phyloP scores from a whole-genome alignment of 2,888 invertebrate species.

The Lordiphosa andalusiaca region DNA sequence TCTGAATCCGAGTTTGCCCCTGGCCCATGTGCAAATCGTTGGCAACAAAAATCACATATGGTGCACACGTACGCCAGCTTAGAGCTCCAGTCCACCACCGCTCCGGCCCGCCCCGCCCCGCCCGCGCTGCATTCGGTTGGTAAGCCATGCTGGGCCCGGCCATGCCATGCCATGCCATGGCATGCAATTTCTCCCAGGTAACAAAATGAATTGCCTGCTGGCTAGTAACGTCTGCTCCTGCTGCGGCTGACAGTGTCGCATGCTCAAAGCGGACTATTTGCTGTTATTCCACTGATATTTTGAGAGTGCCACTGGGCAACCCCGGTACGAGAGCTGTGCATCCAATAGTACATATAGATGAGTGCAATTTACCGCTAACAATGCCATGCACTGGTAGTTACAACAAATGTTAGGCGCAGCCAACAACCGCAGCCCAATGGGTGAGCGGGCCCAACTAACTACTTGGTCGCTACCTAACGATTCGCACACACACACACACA shows the following conservation, averaged over 20 bases:
- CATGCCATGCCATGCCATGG: conserved; percentile 53
- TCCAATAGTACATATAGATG: conserved; percentile 61
- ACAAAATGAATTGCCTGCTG: conserved; percentile 69
- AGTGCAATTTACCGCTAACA: conserved; percentile 75
- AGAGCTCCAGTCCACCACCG: conserved; percentile 29
- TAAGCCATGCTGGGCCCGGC: conserved; percentile 38
- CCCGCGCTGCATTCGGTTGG: conserved; percentile 37
- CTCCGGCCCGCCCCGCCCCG: not conserved
- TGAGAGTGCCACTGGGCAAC: conserved; percentile 48
- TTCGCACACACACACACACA: conserved; percentile 38
- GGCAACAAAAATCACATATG: conserved; percentile 71
- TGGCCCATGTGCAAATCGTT: conserved; percentile 62
- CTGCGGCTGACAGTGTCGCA: conserved; percentile 71
- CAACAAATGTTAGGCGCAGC: conserved; percentile 71
- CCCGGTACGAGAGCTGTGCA: conserved; percentile 23
- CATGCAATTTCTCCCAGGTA: conserved; percentile 68
- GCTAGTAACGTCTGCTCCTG: conserved; percentile 34
- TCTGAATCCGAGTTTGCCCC: conserved; percentile 22
- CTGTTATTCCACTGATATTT: conserved; percentile 71
- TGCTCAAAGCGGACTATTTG: conserved; percentile 71
- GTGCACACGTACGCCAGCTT: conserved; percentile 66
- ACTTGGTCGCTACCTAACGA: conserved; percentile 67
- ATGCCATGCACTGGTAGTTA: conserved; percentile 70
- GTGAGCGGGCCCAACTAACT: conserved; percentile 47
- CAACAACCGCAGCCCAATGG: conserved; percentile 44